Evolutionary conservation across 2,888 invertebrate species (phyloP), one percentile per base, ranked within the genome.

Genomic region (Thalpophila matura): DNA sequence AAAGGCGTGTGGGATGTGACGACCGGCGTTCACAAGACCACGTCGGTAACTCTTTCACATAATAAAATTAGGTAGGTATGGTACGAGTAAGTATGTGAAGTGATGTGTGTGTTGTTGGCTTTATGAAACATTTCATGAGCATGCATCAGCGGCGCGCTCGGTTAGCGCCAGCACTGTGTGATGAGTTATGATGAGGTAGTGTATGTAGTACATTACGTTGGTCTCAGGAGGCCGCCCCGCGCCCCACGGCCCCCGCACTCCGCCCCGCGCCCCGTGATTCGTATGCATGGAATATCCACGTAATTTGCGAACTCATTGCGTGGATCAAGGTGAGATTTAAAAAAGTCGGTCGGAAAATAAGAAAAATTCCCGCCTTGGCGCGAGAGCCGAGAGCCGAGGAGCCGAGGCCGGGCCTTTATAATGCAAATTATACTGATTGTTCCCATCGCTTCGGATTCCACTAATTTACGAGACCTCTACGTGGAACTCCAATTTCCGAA

Each of bases 281-380:
- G 86, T 90, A 91, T 91, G 90, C 91, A 89, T 88, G 67, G 88
- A 86, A 86, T 86, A 86, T 86, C 86, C 81, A 83, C 65, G 83
- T 90, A 86, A 90, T 91, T 90, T 89, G 88, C 85, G 84, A 87
- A 85, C 85, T 89, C 86, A 87, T 89, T 85, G 88, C 87, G 78
- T 75, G 88, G 89, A 88, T 90, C 86, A 87, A 82, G 83, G 83
- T 83, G 79, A 86, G 86, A 87, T 89, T 89, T 86, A 82, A 81
- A 86, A 85, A 88, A 80, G 55, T 74, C 75, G 60, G 33, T 49
- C 77, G 77, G 76, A 58, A 77, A 81, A 77, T 76, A 69, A 78
- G 77, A 70, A 74, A 72, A 50, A 65, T 61, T 64, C 51, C 12
- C 12, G 38, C 26, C 29, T 33, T 20, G 33, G 27, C 24, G 42